A percentile compares a stretch with the other conserved stretches of the same genome.
phyloP scores from a whole-genome alignment of 2,888 invertebrate genomes.

The Drosophila trichaetosa region DNA sequence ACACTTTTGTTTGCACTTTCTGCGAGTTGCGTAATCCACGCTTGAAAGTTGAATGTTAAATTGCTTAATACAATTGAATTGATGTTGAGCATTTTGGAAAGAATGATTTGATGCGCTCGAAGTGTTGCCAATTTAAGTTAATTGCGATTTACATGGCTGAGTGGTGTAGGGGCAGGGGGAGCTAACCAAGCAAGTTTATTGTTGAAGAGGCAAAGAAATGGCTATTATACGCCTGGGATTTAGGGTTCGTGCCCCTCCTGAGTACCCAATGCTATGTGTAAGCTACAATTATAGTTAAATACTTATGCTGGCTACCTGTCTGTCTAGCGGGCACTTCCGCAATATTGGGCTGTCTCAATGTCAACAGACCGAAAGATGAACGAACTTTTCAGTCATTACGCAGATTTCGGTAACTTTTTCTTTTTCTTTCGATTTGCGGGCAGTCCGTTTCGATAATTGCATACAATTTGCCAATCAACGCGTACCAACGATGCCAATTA shows the following conservation, averaged over 20 bases:
- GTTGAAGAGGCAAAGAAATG: conserved; percentile 45
- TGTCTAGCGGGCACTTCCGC: conserved; percentile 59
- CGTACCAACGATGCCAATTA: conserved; percentile 76
- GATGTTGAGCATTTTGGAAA: conserved; percentile 34
- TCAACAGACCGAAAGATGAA: conserved; percentile 71
- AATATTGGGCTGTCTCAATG: conserved; percentile 64
- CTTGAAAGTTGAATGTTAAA: conserved; percentile 55
- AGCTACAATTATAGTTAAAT: conserved; percentile 65
- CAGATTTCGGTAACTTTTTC: conserved; percentile 54
- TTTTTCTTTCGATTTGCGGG: conserved; percentile 15
- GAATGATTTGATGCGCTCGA: conserved; percentile 74
- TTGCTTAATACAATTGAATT: conserved; percentile 62
- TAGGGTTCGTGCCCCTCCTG: conserved; percentile 41
- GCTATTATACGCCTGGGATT: conserved; percentile 10
- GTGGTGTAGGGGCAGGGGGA: conserved; percentile 1
- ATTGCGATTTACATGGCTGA: conserved; percentile 63
- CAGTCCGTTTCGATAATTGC: conserved; percentile 66
- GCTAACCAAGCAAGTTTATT: conserved; percentile 19
- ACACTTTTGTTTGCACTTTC: conserved; percentile 4
- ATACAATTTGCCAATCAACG: conserved; percentile 81
- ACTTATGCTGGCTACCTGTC: conserved; percentile 30
- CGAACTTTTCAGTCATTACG: conserved; percentile 61
- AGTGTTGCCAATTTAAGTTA: conserved; percentile 62
- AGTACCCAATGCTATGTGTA: conserved; percentile 52
- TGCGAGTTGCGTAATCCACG: conserved; percentile 39